A percentile compares a stretch with the other conserved stretches of the same genome.
Conservation (phyloP, 2,888 invertebrate species). For the Diaprepes abbreviatus region DNA sequence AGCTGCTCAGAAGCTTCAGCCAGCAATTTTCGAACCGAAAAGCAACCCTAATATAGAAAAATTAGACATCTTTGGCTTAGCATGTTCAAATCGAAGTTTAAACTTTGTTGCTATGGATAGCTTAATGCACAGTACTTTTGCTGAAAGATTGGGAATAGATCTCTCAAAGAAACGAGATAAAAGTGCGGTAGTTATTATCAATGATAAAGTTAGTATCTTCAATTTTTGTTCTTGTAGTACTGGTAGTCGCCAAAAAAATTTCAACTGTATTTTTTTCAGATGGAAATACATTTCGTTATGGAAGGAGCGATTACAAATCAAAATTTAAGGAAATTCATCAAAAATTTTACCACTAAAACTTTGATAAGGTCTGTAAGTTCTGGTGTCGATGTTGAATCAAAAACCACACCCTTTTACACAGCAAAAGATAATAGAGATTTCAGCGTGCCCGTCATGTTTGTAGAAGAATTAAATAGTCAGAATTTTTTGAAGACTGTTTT, state of each 20-base stretch:
- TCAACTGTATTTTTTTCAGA: conserved; percentile 71
- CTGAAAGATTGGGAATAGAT: conserved; percentile 82
- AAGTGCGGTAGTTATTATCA: conserved; percentile 79
- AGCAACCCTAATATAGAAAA: background rate
- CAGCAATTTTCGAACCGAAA: conserved; percentile 60
- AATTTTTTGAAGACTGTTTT: conserved; percentile 76
- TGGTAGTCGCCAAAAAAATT: too few species aligned
- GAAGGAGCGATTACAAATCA: conserved; percentile 69
- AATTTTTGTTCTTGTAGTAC: too few species aligned
- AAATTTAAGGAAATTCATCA: conserved; percentile 71
- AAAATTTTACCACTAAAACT: conserved; percentile 68
- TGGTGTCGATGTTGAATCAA: conserved; percentile 54
- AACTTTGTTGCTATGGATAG: conserved; percentile 82
- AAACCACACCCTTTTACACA: conserved; percentile 57
- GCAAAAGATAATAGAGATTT: conserved; percentile 28
- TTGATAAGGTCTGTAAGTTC: conserved; percentile 61
- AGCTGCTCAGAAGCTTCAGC: conserved; percentile 66
- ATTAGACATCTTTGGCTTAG: conserved; percentile 56
- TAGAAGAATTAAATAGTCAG: conserved; percentile 76
- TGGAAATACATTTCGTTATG: conserved; percentile 79
- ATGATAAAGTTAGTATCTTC: conserved; percentile 75
- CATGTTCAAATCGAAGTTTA: conserved; percentile 74
- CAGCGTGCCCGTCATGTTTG: conserved; percentile 65
- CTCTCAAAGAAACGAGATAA: conserved; percentile 72
- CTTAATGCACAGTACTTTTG: conserved; percentile 79